Percentiles rank a stretch among this genome's conserved stretches.
Conservation (phyloP, 2,888 invertebrate species). For the Deladenus siricidicola region DNA sequence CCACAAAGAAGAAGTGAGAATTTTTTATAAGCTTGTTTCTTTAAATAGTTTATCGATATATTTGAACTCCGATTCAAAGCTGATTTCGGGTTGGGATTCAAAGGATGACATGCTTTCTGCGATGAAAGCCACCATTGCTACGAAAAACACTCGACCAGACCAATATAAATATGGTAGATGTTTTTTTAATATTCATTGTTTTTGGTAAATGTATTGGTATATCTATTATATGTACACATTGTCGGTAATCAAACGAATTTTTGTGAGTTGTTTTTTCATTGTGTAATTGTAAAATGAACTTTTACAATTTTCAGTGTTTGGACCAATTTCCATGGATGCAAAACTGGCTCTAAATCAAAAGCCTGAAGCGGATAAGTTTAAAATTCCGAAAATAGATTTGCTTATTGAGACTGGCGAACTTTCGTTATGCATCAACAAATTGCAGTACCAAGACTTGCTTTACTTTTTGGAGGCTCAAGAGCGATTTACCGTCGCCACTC, state of each 20-base stretch:
- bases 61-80: conserved; percentile 65
- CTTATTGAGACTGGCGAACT: conserved; percentile 60
- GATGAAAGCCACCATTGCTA: conserved; percentile 42
- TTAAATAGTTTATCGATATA: conserved; percentile 77
- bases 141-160: conserved; percentile 32
- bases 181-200: too few species aligned
- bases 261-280: too few species aligned
- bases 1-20: conserved; percentile 69
- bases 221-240: too few species aligned
- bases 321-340: conserved; percentile 82
- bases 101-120: conserved; percentile 36
- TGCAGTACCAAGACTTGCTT: conserved; percentile 78
- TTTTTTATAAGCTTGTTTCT: conserved; percentile 78
- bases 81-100: conserved; percentile 51
- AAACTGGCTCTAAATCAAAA: conserved; percentile 82
- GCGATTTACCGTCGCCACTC: conserved; percentile 69
- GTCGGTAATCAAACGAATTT: not conserved
- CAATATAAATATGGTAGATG: conserved; percentile 48
- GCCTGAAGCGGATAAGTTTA: conserved; percentile 79
- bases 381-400: conserved; percentile 66
- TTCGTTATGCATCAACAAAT: conserved; percentile 56
- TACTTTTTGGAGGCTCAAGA: conserved; percentile 81
- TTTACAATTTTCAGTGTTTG: conserved; percentile 70
- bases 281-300: too few species aligned
- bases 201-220: too few species aligned